phyloP scores from a whole-genome alignment of 2,888 invertebrate genomes.

The Lasioglossum oenotherae region DNA sequence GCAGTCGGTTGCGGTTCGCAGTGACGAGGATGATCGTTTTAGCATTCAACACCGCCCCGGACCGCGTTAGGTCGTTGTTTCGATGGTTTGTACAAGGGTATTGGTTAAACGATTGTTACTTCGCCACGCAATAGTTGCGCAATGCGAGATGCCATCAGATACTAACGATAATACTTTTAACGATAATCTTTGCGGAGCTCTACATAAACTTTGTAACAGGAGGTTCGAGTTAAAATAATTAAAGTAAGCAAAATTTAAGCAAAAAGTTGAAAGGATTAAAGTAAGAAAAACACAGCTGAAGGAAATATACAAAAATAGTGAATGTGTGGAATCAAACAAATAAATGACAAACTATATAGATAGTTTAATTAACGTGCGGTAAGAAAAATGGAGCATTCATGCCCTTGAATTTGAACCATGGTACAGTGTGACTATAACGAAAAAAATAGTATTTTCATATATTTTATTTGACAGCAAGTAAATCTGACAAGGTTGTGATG shows the following conservation, averaged over 20 bases:
- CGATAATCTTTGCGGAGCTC: background rate
- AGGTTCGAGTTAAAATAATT: background rate
- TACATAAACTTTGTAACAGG: background rate
- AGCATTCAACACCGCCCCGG: background rate
- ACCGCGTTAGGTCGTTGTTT: background rate
- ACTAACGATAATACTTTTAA: background rate
- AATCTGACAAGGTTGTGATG: background rate
- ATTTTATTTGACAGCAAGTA: background rate
- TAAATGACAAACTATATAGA: background rate
- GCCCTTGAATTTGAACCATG: too few relatives aligned
- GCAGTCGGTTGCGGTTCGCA: conserved; percentile 40
- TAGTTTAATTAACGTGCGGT: too few relatives aligned
- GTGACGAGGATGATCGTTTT: conserved; percentile 45
- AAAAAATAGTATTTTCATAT: background rate
- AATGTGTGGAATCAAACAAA: too few relatives aligned
- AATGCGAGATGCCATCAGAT: background rate
- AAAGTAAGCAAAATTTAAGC: too few relatives aligned
- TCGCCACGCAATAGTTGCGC: background rate
- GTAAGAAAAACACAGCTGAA: too few relatives aligned
- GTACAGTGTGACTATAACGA: background rate
- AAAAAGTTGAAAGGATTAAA: too few relatives aligned
- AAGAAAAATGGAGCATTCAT: too few relatives aligned
- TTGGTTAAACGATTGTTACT: conserved; percentile 9
- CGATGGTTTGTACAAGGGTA: background rate
- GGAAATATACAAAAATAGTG: too few relatives aligned